These are phyloP conservation scores for Mizuhopecten yessoensis DNA, from an alignment of 1,140 invertebrate species.

Conservation along the genomic window DNA sequence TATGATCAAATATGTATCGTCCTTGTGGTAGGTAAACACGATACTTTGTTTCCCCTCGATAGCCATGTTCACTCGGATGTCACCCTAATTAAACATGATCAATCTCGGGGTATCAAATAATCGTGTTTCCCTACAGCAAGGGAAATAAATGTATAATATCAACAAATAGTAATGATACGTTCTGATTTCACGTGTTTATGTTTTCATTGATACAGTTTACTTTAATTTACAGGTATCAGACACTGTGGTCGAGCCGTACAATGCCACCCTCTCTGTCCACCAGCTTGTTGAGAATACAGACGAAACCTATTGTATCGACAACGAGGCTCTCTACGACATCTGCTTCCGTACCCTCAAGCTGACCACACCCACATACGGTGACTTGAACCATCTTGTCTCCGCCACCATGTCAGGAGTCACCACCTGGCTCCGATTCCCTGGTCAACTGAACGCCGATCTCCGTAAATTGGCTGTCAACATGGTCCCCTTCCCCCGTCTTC, in stretches of 20 bases:
- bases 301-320: constrained; percentile 86
- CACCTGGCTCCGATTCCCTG: constrained; percentile 90
- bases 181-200: too few species aligned
- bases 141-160: too few species aligned
- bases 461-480: constrained; percentile 93
- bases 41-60: too few species aligned
- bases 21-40: too few species aligned
- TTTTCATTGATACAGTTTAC: neutral
- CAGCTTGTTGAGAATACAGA: constrained; percentile 91
- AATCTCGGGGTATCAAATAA: too few species aligned
- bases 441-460: constrained; percentile 93
- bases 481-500: constrained; percentile 88
- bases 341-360: constrained; percentile 95
- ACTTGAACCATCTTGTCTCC: constrained; percentile 86
- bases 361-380: constrained; percentile 87
- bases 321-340: constrained; percentile 95
- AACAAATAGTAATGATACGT: too few species aligned
- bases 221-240: constrained; percentile 85
- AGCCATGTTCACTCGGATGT: too few species aligned
- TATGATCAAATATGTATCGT: too few species aligned
- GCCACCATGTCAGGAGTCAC: constrained; percentile 90
- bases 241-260: constrained; percentile 86
- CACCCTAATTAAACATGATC: too few species aligned
- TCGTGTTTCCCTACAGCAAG: too few species aligned
- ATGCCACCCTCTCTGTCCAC: constrained; percentile 88